Conservation (phyloP, 2,888 invertebrate genomes). For the Cephonodes hylas region DNA sequence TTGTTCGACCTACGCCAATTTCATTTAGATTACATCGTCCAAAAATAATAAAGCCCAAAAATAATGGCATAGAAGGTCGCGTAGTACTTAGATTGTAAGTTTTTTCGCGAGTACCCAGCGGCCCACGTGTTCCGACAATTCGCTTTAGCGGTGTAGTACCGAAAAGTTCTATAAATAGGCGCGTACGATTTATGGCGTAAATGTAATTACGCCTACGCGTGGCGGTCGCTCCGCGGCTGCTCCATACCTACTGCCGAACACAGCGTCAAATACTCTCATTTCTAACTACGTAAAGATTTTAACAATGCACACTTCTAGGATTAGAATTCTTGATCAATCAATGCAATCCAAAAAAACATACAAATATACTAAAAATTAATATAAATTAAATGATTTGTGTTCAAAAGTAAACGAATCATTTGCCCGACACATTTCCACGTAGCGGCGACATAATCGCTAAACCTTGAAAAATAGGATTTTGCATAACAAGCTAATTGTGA, state of each 20-base stretch:
- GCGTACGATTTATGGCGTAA: conserved; percentile 59
- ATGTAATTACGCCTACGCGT: conserved; percentile 61
- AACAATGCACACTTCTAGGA: too few relatives aligned
- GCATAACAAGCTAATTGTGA: neutral
- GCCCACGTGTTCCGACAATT: conserved; percentile 39
- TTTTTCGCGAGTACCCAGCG: conserved; percentile 22
- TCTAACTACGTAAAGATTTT: neutral
- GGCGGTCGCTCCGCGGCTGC: conserved; percentile 24
- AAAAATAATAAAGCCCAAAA: neutral
- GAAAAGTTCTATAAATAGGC: conserved; percentile 64
- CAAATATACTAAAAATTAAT: too few relatives aligned
- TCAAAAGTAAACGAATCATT: neutral
- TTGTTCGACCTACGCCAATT: neutral
- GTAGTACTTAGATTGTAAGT: conserved; percentile 13
- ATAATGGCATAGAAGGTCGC: conserved; percentile 9
- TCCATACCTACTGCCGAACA: neutral
- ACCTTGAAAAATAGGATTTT: neutral
- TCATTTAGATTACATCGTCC: neutral
- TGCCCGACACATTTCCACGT: neutral
- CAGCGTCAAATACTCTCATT: neutral
- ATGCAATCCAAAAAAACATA: too few relatives aligned
- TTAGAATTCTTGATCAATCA: too few relatives aligned
- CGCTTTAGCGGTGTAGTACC: conserved; percentile 54
- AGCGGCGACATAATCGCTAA: neutral
- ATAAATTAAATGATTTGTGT: too few relatives aligned